These are phyloP conservation scores for Dryocosmus kuriphilus DNA, from an alignment of 2,888 invertebrate species.

Conservation along the genomic window DNA sequence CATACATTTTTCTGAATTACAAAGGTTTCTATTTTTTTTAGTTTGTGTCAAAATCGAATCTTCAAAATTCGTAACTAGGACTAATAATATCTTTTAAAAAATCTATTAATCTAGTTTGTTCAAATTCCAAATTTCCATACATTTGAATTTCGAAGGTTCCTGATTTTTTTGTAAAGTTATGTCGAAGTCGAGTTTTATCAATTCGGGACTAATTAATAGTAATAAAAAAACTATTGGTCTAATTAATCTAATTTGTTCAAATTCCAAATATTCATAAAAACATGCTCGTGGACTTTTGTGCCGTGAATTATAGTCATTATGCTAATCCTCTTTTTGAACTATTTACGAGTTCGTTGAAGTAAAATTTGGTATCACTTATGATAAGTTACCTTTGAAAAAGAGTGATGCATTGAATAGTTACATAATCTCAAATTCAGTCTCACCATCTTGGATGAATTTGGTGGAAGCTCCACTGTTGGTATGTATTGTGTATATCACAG, in stretches of 20 bases:
- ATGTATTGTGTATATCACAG: slow-evolving; percentile 91
- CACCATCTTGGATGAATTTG: slow-evolving; percentile 85
- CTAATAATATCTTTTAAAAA: not conserved
- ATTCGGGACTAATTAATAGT: no score
- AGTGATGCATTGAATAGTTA: not conserved
- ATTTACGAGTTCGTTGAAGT: not conserved
- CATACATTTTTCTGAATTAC: not conserved
- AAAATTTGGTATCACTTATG: slow-evolving; percentile 45
- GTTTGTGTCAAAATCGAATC: not conserved
- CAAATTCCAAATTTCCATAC: no score
- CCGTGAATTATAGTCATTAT: no score
- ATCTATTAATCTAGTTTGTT: not conserved
- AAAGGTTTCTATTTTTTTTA: not conserved
- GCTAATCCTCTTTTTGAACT: not conserved
- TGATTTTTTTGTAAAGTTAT: no score
- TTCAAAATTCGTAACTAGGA: not conserved
- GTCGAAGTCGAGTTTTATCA: no score
- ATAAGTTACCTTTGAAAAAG: not conserved
- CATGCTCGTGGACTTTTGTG: not conserved
- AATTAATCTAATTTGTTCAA: slow-evolving; percentile 6
- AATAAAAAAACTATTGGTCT: no score
- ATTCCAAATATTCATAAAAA: not conserved
- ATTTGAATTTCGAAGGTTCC: no score
- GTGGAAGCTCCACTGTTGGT: slow-evolving; percentile 93
- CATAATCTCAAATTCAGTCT: not conserved